Base-by-base conservation (phyloP, 2,888 invertebrate species). In the Eugnorisma glareosa region DNA sequence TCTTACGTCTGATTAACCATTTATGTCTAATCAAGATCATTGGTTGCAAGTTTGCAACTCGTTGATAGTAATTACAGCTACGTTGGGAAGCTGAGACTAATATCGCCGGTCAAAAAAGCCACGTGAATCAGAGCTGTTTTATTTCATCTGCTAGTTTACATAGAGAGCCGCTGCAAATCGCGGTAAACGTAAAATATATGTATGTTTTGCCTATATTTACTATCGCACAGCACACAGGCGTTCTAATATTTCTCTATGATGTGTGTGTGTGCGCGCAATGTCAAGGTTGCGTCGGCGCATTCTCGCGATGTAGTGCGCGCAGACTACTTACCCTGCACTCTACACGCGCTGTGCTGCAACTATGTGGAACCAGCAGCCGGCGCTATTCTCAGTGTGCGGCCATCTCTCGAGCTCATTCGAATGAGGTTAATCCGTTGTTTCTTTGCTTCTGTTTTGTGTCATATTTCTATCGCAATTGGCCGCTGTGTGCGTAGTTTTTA, bases 211-310 rank as follows among this genome's bases (percentile, higher is more conserved):
- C 21, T 48, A 67, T 48, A 57, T 45, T 77, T 67, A 81, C 45
- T 48, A 63, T 40, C 64, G 21, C 40, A 71, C 68, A n/a, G 48
- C 70, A 77, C 74, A 78, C 64, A 67, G 40, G 54, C 40, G 66
- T 59, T 82, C 43, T 83, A 72, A 66, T 75, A 75, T 79, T 75
- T 72, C 79, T 75, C 68, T 79, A 78, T 72, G 68, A 69, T 63
- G 35, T n/a, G 45, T 40, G 40, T 82, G n/a, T 67, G 18, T 43
- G 70, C 28, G n/a, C 28, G 76, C 89, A 88, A 84, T 87, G 87
- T 77, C 85, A 89, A 87, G 86, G 87, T 69, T 81, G 80, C 73
- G 75, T 79, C 63, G 67, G 75, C 80, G 87, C 79, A 86, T 59
- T 69, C 67, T 67, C 77, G 43, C 48, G 54, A 54, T 24, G 8